A percentile compares a stretch with the other conserved stretches of the same genome.
These are phyloP conservation scores for Hippocampus mohnikei DNA, from an alignment of 2,113 vertebrate genomes.

Conservation along the genomic window DNA sequence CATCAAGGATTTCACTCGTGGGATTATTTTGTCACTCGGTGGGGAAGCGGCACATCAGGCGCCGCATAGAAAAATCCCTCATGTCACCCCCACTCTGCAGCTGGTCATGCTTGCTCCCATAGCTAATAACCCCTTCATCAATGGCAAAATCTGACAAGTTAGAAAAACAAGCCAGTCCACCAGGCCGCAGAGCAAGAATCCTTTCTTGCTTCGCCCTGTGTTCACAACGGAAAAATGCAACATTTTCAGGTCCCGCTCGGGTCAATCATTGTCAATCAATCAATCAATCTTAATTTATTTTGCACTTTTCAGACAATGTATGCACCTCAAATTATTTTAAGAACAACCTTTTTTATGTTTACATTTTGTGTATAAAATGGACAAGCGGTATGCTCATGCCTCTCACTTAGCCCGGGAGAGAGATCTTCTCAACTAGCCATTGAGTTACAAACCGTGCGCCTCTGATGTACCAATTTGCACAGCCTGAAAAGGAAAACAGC, in stretches of 20 bases:
- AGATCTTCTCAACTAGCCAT: too few species aligned
- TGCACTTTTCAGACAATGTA: too few species aligned
- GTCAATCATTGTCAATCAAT: not conserved
- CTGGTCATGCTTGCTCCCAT: constrained; percentile 44
- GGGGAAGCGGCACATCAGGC: constrained; percentile 31
- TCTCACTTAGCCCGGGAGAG: too few species aligned
- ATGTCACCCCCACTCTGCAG: constrained; percentile 49
- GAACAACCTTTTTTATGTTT: too few species aligned
- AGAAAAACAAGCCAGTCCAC: constrained; percentile 41
- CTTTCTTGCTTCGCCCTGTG: constrained; percentile 17
- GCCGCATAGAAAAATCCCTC: constrained; percentile 55
- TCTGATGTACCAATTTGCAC: too few species aligned
- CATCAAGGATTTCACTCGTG: constrained; percentile 48
- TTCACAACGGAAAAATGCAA: constrained; percentile 20
- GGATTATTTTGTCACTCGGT: constrained; percentile 62
- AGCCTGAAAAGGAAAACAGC: not conserved
- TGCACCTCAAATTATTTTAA: too few species aligned
- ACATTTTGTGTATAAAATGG: too few species aligned
- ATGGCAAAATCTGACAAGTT: constrained; percentile 35
- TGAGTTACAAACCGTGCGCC: too few species aligned
- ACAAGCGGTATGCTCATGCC: too few species aligned
- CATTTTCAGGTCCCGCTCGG: not conserved
- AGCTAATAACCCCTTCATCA: constrained; percentile 60
- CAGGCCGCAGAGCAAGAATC: constrained; percentile 39
- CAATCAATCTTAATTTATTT: too few species aligned